Evolutionary conservation across 2,113 vertebrate species (phyloP), one percentile per base, ranked within the genome.

Genomic region (Amblyornis subalaris): DNA sequence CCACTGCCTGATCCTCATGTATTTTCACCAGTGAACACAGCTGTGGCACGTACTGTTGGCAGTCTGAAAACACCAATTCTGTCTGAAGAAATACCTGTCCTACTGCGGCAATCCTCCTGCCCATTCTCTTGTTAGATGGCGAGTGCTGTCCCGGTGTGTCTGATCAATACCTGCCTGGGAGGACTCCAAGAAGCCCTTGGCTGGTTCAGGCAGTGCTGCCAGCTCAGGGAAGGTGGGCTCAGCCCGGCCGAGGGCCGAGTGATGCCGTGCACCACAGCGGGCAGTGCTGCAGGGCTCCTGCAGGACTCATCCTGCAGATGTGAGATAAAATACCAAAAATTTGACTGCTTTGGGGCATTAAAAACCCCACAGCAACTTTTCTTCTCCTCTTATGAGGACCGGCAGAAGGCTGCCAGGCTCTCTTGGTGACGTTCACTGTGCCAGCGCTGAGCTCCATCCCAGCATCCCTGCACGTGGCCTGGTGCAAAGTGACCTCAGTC

Each of bases 191-290:
- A 60, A 77, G 18, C 10, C 58, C 54, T 42, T 0, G 2, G 21
- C 35, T 66, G 42, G 11, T 64, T 57, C 81, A 73, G 81, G 36
- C 0, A 0, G 14, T 45, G 29, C 29, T 2, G 3, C 53, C 4
- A 2, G 6, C 1, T 55, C 57, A 65, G 47, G 6, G 54, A 66
- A 44, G 28, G 28, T 14, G 47, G 5, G 14, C 12, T 60, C n/a
- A 75, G 35, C 28, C 44, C 51, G 71, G 28, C 47, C 14, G 13
- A 42, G 47, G 26, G 28, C 31, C 1, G 20, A 31, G 53, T 12
- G 50, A 18, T 26, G 29, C 26, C 1, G 6, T 19, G 64, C 51
- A 14, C 40, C 0, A 0, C 0, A 0, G 23, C 1, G 2, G 57
- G 26, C 22, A 79, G 29, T 3, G 48, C 53, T 78, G 50, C 25